These are phyloP conservation scores for Pollenia amentaria DNA, from an alignment of 2,888 invertebrate species.

Conservation along the genomic window DNA sequence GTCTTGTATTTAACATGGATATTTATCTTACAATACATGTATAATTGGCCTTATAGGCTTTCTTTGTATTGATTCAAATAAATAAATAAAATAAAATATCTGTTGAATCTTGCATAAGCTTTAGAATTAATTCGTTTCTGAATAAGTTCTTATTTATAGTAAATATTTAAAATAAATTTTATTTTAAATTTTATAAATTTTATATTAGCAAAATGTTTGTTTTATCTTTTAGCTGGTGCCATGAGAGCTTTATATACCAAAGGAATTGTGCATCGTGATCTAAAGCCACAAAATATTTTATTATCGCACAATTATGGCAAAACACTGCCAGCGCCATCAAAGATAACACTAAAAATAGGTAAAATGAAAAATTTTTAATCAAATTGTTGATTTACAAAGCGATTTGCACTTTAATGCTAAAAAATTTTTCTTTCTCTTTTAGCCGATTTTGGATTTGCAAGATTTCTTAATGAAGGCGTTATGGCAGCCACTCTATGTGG, in stretches of 20 bases:
- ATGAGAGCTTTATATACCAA: constrained; percentile 98
- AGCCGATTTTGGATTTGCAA: constrained; percentile 99
- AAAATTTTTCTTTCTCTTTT: constrained; percentile 78
- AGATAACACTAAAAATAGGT: constrained; percentile 98
- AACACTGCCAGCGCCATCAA: constrained; percentile 87
- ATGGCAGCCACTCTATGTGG: constrained; percentile 99
- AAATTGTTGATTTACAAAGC: neutral
- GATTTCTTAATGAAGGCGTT: constrained; percentile 98
- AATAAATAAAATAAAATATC: too few species aligned
- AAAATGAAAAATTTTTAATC: constrained; percentile 75
- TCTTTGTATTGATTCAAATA: too few species aligned
- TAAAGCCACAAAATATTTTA: constrained; percentile 99
- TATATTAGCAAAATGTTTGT: neutral
- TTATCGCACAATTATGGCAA: constrained; percentile 89
- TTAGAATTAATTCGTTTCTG: too few species aligned
- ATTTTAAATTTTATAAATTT: constrained; percentile 4
- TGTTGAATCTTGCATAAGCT: too few species aligned
- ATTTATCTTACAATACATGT: too few species aligned
- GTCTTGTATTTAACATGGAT: too few species aligned
- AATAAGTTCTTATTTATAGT: too few species aligned
- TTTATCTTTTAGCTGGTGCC: constrained; percentile 90
- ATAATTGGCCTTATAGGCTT: too few species aligned
- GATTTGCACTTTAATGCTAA: neutral
- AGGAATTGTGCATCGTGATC: constrained; percentile 99
- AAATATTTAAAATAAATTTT: neutral